These are phyloP conservation scores for Blennius ocellaris DNA, from an alignment of 2,113 vertebrate species.

Conservation along the genomic window DNA sequence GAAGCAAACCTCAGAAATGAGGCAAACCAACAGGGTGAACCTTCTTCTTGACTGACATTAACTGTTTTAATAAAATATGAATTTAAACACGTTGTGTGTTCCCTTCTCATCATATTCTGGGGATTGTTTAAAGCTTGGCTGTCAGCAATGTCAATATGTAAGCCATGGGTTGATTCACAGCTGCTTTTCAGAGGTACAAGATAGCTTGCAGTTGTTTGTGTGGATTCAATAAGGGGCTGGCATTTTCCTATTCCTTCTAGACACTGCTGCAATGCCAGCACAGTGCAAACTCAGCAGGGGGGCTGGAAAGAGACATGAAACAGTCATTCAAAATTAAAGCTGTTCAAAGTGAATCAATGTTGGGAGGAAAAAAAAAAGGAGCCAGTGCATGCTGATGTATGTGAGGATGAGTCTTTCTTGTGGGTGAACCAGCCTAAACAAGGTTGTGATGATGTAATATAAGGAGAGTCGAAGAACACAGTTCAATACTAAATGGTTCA, in stretches of 20 bases:
- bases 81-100: background rate
- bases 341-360: constrained; percentile 53
- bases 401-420: constrained; percentile 8
- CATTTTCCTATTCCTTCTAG: constrained; percentile 50
- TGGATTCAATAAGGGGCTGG: constrained; percentile 30
- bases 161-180: constrained; percentile 30
- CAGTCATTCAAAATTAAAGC: constrained; percentile 55
- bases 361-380: background rate
- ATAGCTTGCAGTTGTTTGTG: constrained; percentile 43
- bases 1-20: constrained; percentile 13
- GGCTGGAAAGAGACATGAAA: constrained; percentile 34
- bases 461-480: constrained; percentile 16
- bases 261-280: constrained; percentile 33
- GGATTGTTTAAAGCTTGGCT: constrained; percentile 28
- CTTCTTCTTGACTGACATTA: background rate
- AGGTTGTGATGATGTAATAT: constrained; percentile 14
- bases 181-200: constrained; percentile 37
- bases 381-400: background rate
- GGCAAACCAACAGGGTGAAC: background rate
- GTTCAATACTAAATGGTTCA: constrained; percentile 21
- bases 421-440: constrained; percentile 24
- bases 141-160: constrained; percentile 35
- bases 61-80: constrained; percentile 5
- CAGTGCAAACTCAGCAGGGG: constrained; percentile 48
- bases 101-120: background rate